phyloP scores from a whole-genome alignment of 2,797 vertebrate genomes.

The Rhynchonycteris naso region DNA sequence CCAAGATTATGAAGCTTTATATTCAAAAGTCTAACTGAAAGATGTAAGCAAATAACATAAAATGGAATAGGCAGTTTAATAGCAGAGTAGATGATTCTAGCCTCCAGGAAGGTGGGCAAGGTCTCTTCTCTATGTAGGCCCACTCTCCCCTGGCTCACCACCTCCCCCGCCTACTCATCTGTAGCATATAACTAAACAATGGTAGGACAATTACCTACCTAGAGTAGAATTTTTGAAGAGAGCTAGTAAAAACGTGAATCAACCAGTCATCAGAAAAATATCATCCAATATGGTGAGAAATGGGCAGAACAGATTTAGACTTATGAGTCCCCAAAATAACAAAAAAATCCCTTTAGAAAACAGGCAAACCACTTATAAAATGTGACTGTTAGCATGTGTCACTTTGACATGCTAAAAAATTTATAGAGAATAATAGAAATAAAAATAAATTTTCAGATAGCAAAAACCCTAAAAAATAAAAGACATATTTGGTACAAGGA shows the following conservation, averaged over 20 bases:
- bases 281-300: neutral
- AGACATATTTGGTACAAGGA: neutral
- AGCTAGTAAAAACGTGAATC: neutral
- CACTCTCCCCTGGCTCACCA: neutral
- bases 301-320: neutral
- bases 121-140: neutral
- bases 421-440: neutral
- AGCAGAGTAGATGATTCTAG: neutral
- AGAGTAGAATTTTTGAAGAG: neutral
- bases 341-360: neutral
- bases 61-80: neutral
- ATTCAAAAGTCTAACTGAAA: neutral
- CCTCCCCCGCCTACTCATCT: neutral
- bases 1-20: neutral
- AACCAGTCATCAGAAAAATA: neutral
- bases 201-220: neutral
- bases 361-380: neutral
- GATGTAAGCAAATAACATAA: neutral
- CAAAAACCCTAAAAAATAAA: slow-evolving; percentile 5
- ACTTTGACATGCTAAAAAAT: neutral
- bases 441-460: neutral
- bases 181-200: neutral
- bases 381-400: neutral
- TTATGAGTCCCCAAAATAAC: neutral
- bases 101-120: neutral